These are phyloP conservation scores for Chrysomallon squamiferum DNA, from an alignment of 1,140 invertebrate species.

Conservation along the genomic window DNA sequence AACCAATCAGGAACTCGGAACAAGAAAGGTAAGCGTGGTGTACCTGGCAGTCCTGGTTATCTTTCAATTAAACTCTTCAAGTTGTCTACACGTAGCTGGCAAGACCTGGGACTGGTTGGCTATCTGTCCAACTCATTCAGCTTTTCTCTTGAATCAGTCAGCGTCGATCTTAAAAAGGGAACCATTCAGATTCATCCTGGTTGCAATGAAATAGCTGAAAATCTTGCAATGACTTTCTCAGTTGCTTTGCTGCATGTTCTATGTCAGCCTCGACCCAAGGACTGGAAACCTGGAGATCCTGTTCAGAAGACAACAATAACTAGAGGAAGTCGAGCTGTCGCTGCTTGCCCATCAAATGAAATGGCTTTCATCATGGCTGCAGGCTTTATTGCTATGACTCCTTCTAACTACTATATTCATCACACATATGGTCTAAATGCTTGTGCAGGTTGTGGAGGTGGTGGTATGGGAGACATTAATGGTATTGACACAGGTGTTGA, in stretches of 20 bases:
- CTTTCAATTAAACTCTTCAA: constrained; percentile 31
- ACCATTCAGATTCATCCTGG: constrained; percentile 6
- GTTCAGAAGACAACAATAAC: not conserved
- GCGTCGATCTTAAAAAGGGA: constrained; percentile 24
- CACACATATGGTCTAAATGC: constrained; percentile 30
- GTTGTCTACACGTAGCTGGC: constrained; percentile 4
- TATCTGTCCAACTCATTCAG: constrained; percentile 10
- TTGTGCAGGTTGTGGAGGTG: constrained; percentile 33
- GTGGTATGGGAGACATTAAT: constrained; percentile 15
- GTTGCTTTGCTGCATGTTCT: constrained; percentile 56
- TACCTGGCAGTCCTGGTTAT: constrained; percentile 37
- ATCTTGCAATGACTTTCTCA: constrained; percentile 49
- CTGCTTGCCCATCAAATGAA: constrained; percentile 39
- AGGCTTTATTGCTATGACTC: constrained; percentile 51
- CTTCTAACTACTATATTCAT: constrained; percentile 50
- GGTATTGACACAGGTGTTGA: constrained; percentile 18
- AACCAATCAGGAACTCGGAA: constrained; percentile 16
- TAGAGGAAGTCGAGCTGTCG: constrained; percentile 15
- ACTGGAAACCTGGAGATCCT: constrained; percentile 39
- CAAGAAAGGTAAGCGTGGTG: constrained; percentile 26
- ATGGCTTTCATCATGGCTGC: constrained; percentile 51
- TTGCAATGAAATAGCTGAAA: constrained; percentile 44
- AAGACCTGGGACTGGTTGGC: constrained; percentile 11
- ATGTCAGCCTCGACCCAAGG: constrained; percentile 47
- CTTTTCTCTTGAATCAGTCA: constrained; percentile 14